These are phyloP conservation scores for Cheilosia soror DNA, from an alignment of 2,888 invertebrate species.

Conservation along the genomic window DNA sequence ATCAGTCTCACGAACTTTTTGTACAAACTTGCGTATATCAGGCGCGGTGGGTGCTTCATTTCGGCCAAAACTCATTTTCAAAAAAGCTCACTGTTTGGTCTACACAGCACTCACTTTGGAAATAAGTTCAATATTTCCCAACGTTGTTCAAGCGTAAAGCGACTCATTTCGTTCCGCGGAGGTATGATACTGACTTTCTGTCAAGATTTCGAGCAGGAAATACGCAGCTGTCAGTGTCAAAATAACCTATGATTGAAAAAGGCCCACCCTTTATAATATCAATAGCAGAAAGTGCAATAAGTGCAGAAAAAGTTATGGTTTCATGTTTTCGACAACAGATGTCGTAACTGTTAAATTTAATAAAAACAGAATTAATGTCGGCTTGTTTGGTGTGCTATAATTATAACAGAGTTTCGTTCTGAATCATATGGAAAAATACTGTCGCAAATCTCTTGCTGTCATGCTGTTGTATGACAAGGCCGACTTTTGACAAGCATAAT, in stretches of 20 bases:
- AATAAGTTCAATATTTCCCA: conserved; percentile 19
- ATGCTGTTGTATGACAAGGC: too few relatives aligned
- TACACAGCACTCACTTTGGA: not conserved
- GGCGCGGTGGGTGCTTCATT: conserved; percentile 1
- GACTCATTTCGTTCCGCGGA: conserved; percentile 17
- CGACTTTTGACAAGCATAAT: too few relatives aligned
- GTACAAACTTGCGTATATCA: not conserved
- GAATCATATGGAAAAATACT: too few relatives aligned
- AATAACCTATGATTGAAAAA: not conserved
- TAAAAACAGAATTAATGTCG: too few relatives aligned
- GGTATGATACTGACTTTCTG: not conserved
- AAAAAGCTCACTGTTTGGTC: conserved; percentile 4
- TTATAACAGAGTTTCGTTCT: too few relatives aligned
- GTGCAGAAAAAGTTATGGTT: too few relatives aligned
- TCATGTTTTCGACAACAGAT: too few relatives aligned
- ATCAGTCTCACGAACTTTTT: not conserved
- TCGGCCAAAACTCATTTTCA: conserved; percentile 11
- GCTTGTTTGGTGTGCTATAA: too few relatives aligned
- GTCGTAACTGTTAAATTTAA: too few relatives aligned
- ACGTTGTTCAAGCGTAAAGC: conserved; percentile 26
- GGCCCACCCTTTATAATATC: too few relatives aligned
- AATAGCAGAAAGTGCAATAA: too few relatives aligned
- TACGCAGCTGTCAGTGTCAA: conserved; percentile 1
- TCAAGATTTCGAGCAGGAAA: conserved; percentile 3
- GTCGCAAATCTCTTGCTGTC: too few relatives aligned